Percentiles rank a stretch among this genome's conserved stretches.
phyloP scores from a whole-genome alignment of 2,797 vertebrate species.

The Pseudochaenichthys georgianus region DNA sequence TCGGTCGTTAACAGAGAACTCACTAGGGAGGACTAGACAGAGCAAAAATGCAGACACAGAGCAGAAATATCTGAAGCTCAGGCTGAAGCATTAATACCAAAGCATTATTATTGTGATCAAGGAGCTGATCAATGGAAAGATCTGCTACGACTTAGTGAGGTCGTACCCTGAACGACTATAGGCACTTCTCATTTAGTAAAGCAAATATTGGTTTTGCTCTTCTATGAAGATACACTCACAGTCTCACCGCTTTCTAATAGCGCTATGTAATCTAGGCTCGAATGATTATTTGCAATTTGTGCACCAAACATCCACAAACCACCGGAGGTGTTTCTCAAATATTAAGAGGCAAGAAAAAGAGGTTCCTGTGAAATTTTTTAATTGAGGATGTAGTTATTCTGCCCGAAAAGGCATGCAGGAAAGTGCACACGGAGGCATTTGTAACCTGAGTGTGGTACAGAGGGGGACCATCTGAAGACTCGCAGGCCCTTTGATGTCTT shows the following conservation, averaged over 20 bases:
- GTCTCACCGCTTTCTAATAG: slow-evolving; percentile 64
- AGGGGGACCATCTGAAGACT: slow-evolving; percentile 85
- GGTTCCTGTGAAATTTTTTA: slow-evolving; percentile 94
- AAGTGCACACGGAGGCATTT: slow-evolving; percentile 85
- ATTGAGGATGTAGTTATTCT: slow-evolving; percentile 90
- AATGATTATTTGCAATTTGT: slow-evolving; percentile 76
- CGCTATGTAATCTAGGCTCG: slow-evolving; percentile 63
- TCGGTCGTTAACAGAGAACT: slow-evolving; percentile 78
- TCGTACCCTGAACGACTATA: slow-evolving; percentile 9
- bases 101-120: slow-evolving; percentile 43
- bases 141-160: slow-evolving; percentile 26
- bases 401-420: slow-evolving; percentile 74
- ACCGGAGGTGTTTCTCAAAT: slow-evolving; percentile 93
- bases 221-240: slow-evolving; percentile 28
- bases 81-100: slow-evolving; percentile 43
- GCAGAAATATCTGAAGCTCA: slow-evolving; percentile 60
- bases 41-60: slow-evolving; percentile 73
- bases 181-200: slow-evolving; percentile 38
- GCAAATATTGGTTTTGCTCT: slow-evolving; percentile 53
- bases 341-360: slow-evolving; percentile 91
- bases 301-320: slow-evolving; percentile 79
- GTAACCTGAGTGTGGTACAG: slow-evolving; percentile 80
- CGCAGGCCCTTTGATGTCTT: slow-evolving; percentile 90
- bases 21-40: slow-evolving; percentile 70
- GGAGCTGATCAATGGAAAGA: slow-evolving; percentile 44